Evolutionary conservation across 2,113 vertebrate species (phyloP).

Genomic region (Dasyurus viverrinus): DNA sequence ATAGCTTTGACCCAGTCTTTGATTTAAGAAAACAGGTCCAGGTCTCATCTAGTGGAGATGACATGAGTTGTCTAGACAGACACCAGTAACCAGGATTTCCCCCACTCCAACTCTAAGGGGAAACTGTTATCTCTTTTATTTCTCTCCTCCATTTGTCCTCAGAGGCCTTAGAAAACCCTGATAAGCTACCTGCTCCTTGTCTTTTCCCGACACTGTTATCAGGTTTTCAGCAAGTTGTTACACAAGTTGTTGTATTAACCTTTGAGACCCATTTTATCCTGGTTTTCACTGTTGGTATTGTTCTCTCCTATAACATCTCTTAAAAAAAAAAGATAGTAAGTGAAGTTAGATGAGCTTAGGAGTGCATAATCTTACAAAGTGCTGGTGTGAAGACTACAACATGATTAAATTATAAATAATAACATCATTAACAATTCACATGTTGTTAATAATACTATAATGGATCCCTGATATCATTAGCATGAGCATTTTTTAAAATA

Average conservation of each 20-base stretch:
- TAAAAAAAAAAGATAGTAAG: not conserved
- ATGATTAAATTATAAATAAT: not conserved
- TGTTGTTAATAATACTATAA: not conserved
- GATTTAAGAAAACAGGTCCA: not conserved
- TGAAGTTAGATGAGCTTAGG: not conserved
- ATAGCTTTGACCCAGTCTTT: not conserved
- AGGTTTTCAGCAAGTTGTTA: slow-evolving; percentile 64
- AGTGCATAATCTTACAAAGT: not conserved
- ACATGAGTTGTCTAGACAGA: slow-evolving; percentile 45
- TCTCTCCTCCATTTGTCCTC: slow-evolving; percentile 41
- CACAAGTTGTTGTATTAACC: slow-evolving; percentile 66
- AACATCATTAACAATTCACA: not conserved
- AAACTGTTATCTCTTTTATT: not conserved
- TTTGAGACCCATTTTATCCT: slow-evolving; percentile 31
- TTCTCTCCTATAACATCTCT: not conserved
- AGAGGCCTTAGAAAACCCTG: not conserved
- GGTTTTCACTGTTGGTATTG: not conserved
- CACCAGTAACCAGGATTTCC: not conserved
- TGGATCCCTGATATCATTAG: not conserved
- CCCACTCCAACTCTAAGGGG: slow-evolving; percentile 17
- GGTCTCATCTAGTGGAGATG: not conserved
- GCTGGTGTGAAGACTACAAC: not conserved
- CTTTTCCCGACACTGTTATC: slow-evolving; percentile 1
- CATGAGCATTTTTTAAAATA: not conserved
- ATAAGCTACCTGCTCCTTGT: slow-evolving; percentile 20